phyloP scores from a whole-genome alignment of 2,888 invertebrate genomes.

The Biston stratarius region DNA sequence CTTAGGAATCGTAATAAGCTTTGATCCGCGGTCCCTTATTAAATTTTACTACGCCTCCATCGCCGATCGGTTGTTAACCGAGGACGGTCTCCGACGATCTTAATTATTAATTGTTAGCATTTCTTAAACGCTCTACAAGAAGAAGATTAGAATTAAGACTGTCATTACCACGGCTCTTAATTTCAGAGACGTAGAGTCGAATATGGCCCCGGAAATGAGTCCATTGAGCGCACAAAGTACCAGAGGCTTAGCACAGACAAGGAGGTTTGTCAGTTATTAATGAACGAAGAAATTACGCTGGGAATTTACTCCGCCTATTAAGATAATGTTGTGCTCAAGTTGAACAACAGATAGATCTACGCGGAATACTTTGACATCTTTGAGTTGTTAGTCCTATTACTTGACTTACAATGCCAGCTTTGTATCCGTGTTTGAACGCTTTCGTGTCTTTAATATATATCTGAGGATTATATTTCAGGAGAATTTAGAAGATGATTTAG shows the following conservation, averaged over 20 bases:
- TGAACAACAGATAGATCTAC: constrained; percentile 41
- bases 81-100: constrained; percentile 50
- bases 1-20: constrained; percentile 20
- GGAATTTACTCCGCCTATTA: constrained; percentile 61
- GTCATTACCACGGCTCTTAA: constrained; percentile 46
- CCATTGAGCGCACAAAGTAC: constrained; percentile 48
- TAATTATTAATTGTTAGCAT: constrained; percentile 56
- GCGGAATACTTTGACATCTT: constrained; percentile 37
- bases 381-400: constrained; percentile 36
- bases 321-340: constrained; percentile 59
- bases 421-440: constrained; percentile 22
- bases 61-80: constrained; percentile 47
- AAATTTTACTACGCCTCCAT: constrained; percentile 42
- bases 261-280: constrained; percentile 73
- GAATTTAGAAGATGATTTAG: not conserved
- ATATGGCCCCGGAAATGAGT: constrained; percentile 47
- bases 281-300: constrained; percentile 67
- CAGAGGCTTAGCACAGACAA: constrained; percentile 59
- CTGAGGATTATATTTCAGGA: not conserved
- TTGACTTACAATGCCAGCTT: constrained; percentile 30
- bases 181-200: constrained; percentile 54
- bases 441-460: constrained; percentile 2
- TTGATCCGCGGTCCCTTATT: constrained; percentile 38
- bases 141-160: constrained; percentile 48
- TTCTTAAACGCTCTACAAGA: constrained; percentile 50